Evolutionary conservation across 53 echinoderm and acorn worm genomes (phyloP), one percentile per base, ranked within the genome.

Genomic region (Luidia sarsii): DNA sequence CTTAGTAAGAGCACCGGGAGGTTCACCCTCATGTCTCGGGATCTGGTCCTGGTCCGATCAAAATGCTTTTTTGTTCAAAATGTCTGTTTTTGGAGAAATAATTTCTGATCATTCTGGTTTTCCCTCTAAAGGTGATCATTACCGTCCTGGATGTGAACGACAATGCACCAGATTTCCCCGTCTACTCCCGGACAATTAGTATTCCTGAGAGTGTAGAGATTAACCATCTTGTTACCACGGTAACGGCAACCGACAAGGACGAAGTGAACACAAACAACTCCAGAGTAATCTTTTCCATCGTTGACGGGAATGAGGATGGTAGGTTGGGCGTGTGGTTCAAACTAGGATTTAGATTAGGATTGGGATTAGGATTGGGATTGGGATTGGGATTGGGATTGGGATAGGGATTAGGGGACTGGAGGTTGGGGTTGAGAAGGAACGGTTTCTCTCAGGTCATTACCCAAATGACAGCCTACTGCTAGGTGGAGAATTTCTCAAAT

Each of bases 101-200:
- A n/a, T n/a, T n/a, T n/a, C n/a, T n/a, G n/a, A n/a, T n/a, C n/a
- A n/a, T n/a, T n/a, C n/a, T n/a, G n/a, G n/a, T n/a, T 65, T 25
- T 33, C n/a, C 11, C 6, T 41, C 41, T 7, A 7, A 29, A 89
- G 87, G 90, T 93, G 50, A 83, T 83, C 6, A 93, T 93, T 14
- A 80, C 0, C 1, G 84, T 93, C 15, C 49, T 71, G 1, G 93
- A 93, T 71, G 67, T 81, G n/a, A 93, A 93, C 36, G 94, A 93
- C 57, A 52, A 75, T 2, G 15, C 65, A 25, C 90, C 90, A 3
- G 73, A 33, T 10, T 90, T 93, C 63, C 69, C 80, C 1, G 18
- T 0, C 11, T 38, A 28, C 4, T 39, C 57, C 19, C 38, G 34
- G 0, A 14, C 32, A 0, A 25, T 11, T 5, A 48, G 21, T 2